These are phyloP conservation scores for Brachionus koreanus DNA, from an alignment of 1,140 invertebrate genomes.

Conservation along the genomic window DNA sequence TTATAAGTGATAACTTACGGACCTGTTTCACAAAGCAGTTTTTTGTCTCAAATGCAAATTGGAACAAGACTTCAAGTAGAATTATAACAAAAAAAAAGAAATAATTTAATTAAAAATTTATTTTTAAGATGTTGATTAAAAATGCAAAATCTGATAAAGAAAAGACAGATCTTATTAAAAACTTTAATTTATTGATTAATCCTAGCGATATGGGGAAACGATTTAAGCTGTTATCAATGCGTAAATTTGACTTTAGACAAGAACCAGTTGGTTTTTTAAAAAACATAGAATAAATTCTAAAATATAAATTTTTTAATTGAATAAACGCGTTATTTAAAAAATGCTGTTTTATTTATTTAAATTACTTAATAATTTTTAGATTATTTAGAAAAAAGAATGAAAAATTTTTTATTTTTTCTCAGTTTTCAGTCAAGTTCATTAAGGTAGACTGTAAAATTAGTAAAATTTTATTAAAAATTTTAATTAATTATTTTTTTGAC, in stretches of 20 bases:
- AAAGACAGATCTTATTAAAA: background rate
- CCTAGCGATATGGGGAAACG: slow-evolving; percentile 12
- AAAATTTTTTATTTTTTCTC: slow-evolving; percentile 6
- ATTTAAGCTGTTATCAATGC: slow-evolving; percentile 20
- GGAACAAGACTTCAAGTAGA: slow-evolving; percentile 19
- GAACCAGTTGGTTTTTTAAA: background rate
- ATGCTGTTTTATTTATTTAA: slow-evolving; percentile 26
- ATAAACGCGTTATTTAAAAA: slow-evolving; percentile 28
- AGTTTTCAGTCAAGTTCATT: background rate
- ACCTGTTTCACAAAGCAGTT: slow-evolving; percentile 1
- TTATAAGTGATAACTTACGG: slow-evolving; percentile 3
- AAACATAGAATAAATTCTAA: background rate
- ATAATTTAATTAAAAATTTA: background rate
- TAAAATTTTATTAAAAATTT: background rate
- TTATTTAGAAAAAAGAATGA: background rate
- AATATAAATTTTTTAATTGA: background rate
- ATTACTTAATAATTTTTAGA: background rate
- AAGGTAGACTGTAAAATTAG: background rate
- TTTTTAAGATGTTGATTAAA: background rate
- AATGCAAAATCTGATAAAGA: background rate
- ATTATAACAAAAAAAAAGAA: background rate
- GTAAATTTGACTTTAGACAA: slow-evolving; percentile 36
- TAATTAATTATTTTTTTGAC: background rate
- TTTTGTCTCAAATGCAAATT: slow-evolving; percentile 38
- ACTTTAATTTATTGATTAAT: slow-evolving; percentile 18